These are phyloP conservation scores for Neodiprion lecontei DNA, from an alignment of 1,140 invertebrate genomes.

Conservation along the genomic window DNA sequence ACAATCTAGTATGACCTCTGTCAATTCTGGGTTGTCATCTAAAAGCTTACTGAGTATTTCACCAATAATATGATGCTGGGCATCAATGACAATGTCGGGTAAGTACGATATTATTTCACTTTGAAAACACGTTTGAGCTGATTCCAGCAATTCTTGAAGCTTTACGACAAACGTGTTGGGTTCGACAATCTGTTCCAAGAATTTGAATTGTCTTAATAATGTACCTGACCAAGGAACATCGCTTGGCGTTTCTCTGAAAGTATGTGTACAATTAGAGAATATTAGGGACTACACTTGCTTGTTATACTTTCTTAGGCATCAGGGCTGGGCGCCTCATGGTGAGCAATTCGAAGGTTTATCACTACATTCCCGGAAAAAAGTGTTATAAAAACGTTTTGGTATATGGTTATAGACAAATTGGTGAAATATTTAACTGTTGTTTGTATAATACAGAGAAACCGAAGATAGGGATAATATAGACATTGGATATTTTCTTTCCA, in stretches of 20 bases:
- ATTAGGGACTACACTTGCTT: too few species aligned
- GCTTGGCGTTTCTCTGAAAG: slow-evolving; percentile 43
- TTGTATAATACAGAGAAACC: too few species aligned
- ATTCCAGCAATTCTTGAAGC: slow-evolving; percentile 51
- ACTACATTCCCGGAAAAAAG: too few species aligned
- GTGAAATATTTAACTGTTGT: too few species aligned
- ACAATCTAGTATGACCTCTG: slow-evolving; percentile 46
- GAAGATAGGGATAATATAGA: too few species aligned
- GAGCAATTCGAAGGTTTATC: too few species aligned
- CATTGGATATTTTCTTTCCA: too few species aligned
- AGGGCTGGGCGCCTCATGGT: too few species aligned
- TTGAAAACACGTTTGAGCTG: slow-evolving; percentile 54
- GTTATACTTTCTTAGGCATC: too few species aligned
- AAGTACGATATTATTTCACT: slow-evolving; percentile 49
- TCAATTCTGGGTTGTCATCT: slow-evolving; percentile 45
- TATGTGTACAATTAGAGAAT: slow-evolving; percentile 17
- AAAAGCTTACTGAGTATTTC: slow-evolving; percentile 51
- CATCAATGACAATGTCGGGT: slow-evolving; percentile 53
- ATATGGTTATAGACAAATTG: too few species aligned
- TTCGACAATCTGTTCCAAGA: slow-evolving; percentile 47
- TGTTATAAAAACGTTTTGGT: too few species aligned
- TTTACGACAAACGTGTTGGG: slow-evolving; percentile 38
- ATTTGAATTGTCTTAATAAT: slow-evolving; percentile 54
- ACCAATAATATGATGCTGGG: slow-evolving; percentile 48
- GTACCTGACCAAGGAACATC: slow-evolving; percentile 44